phyloP scores from a whole-genome alignment of 2,888 invertebrate genomes.

The Tinea semifulvella region DNA sequence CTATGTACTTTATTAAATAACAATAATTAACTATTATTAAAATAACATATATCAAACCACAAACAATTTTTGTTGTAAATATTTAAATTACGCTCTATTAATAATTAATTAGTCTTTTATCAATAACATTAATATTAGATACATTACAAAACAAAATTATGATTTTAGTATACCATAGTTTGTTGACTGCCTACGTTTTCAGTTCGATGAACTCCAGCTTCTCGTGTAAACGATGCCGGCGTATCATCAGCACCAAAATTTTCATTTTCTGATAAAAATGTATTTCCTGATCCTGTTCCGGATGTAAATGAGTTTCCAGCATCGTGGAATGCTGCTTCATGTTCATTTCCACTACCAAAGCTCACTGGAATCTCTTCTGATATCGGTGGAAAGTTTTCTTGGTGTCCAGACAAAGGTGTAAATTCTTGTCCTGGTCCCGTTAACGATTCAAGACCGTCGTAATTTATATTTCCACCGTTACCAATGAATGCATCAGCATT shows the following conservation, averaged over 20 bases:
- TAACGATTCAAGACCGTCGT: conserved; percentile 33
- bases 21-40: no score
- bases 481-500: conserved; percentile 1
- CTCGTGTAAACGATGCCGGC: conserved; percentile 42
- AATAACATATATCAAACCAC: no score
- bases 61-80: no score
- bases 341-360: conserved; percentile 23
- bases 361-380: conserved; percentile 27
- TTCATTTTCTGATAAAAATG: conserved; percentile 28
- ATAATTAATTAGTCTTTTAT: no score
- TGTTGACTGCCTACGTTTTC: conserved; percentile 44
- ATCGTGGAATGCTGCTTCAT: conserved; percentile 32
- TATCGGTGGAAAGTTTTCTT: not conserved
- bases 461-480: conserved; percentile 6
- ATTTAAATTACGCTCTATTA: no score
- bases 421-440: conserved; percentile 22
- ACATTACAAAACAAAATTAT: not conserved
- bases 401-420: not conserved
- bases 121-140: not conserved
- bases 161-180: conserved; percentile 38
- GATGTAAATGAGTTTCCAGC: conserved; percentile 33
- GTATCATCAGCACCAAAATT: conserved; percentile 30
- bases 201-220: conserved; percentile 47
- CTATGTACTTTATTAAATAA: no score
- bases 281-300: conserved; percentile 25